Percentiles rank a stretch among this genome's conserved stretches.
Conservation (phyloP, 1,140 invertebrate genomes). For the Philopotamus ludificatus region DNA sequence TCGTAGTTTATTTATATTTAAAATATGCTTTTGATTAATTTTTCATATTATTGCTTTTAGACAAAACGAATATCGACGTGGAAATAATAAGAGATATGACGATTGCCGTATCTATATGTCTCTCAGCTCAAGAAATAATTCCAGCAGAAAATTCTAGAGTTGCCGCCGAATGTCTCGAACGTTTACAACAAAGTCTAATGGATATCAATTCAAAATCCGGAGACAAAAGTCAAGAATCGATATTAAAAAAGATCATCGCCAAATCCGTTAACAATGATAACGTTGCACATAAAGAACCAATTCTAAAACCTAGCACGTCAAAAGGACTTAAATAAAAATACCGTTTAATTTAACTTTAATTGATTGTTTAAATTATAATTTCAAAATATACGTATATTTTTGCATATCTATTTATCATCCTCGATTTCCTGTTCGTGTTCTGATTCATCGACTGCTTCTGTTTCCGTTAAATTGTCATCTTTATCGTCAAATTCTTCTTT, state of each 20-base stretch:
- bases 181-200: background rate
- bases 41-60: conserved; percentile 5
- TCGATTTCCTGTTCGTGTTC: too few relatives aligned
- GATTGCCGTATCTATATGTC: background rate
- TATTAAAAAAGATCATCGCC: too few relatives aligned
- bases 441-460: conserved; percentile 10
- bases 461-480: background rate
- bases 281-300: too few relatives aligned
- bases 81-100: conserved; percentile 9
- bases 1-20: background rate
- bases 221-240: too few relatives aligned
- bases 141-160: background rate
- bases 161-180: conserved; percentile 3
- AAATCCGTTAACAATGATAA: too few relatives aligned
- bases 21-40: background rate
- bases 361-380: too few relatives aligned
- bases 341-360: too few relatives aligned
- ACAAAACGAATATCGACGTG: background rate
- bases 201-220: too few relatives aligned
- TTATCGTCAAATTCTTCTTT: conserved; percentile 16
- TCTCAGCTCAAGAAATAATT: background rate
- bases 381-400: too few relatives aligned
- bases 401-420: too few relatives aligned
- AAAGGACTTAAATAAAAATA: too few relatives aligned
- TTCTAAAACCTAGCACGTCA: too few relatives aligned